phyloP scores from a whole-genome alignment of 2,797 vertebrate species.

The Masticophis lateralis region DNA sequence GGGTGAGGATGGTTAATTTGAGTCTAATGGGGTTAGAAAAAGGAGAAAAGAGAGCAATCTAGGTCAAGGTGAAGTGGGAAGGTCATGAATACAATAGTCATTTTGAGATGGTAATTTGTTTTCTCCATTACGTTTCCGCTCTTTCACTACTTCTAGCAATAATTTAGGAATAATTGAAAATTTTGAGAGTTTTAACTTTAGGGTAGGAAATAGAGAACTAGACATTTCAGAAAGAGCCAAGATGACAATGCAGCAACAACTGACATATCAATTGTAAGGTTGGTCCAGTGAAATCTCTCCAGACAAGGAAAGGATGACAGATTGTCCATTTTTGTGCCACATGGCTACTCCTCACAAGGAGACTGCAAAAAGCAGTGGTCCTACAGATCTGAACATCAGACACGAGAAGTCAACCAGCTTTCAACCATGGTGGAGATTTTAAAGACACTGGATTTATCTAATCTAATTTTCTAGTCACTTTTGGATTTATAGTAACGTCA shows the following conservation, averaged over 20 bases:
- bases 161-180: neutral
- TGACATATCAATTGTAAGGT: neutral
- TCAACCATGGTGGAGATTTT: neutral
- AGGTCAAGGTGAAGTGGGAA: neutral
- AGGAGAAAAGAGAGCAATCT: neutral
- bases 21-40: neutral
- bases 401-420: neutral
- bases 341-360: neutral
- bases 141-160: neutral
- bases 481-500: neutral
- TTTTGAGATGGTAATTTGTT: neutral
- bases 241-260: neutral
- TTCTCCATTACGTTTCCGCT: neutral
- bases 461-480: neutral
- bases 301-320: neutral
- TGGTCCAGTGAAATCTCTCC: neutral
- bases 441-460: neutral
- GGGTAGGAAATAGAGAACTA: neutral
- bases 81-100: neutral
- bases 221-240: neutral
- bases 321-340: neutral
- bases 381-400: neutral
- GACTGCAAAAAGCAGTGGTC: neutral
- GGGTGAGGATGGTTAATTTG: neutral
- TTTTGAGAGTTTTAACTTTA: neutral